Conservation (phyloP, 2,113 vertebrate genomes). For the Epinephelus fuscoguttatus region DNA sequence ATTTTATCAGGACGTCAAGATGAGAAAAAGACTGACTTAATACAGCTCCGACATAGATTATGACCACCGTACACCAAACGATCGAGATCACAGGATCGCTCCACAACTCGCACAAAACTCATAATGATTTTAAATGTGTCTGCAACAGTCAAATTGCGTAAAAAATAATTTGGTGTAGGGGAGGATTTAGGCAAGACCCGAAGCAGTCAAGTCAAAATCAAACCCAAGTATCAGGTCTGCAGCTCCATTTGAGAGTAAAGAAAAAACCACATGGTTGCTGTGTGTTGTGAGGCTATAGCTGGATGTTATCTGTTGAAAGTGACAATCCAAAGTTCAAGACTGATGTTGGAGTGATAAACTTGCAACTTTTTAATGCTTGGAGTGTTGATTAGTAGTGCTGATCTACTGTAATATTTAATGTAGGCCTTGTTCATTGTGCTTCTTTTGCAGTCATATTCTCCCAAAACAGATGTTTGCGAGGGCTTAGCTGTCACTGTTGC, state of each 20-base stretch:
- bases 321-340: not conserved
- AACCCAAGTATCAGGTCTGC: not conserved
- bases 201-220: not conserved
- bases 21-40: too few species aligned
- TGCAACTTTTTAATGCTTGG: not conserved
- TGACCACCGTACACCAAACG: too few species aligned
- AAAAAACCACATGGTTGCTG: not conserved
- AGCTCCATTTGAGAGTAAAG: not conserved
- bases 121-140: too few species aligned
- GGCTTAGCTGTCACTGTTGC: constrained; percentile 23
- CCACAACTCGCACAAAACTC: too few species aligned
- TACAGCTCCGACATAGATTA: too few species aligned
- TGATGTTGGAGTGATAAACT: not conserved
- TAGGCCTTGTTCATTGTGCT: not conserved
- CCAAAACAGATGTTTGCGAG: constrained; percentile 33
- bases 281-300: not conserved
- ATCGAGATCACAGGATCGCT: too few species aligned
- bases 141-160: too few species aligned
- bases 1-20: too few species aligned
- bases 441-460: constrained; percentile 5
- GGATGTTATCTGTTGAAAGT: not conserved
- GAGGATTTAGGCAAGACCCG: not conserved
- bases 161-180: too few species aligned
- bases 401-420: not conserved
- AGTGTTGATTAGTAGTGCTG: constrained; percentile 2